A percentile compares a stretch with the other conserved stretches of the same genome.
These are phyloP conservation scores for Rhopalosiphum padi DNA, from an alignment of 1,140 invertebrate genomes.

Conservation along the genomic window DNA sequence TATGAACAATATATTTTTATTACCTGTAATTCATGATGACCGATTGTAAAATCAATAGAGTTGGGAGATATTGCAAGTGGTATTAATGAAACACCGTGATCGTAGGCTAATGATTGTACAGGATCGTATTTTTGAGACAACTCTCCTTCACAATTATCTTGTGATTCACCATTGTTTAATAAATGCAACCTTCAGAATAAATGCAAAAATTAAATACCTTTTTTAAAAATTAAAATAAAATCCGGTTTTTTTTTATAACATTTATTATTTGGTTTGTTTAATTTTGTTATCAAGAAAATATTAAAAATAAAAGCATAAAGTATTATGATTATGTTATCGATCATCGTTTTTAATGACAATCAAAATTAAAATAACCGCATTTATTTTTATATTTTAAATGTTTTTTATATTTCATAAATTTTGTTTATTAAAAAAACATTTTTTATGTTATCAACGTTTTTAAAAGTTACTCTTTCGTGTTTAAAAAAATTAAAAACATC, in stretches of 20 bases:
- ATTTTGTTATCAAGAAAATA: not conserved
- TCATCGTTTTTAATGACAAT: not conserved
- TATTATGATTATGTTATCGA: not conserved
- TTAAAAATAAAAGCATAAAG: not conserved
- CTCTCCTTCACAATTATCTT: not conserved
- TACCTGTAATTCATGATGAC: slow-evolving; percentile 81
- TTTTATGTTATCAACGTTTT: no score
- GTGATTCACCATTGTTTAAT: not conserved
- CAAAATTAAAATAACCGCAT: not conserved
- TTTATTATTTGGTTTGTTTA: not conserved
- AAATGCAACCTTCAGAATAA: not conserved
- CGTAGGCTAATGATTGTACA: slow-evolving; percentile 81
- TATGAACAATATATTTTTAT: slow-evolving; percentile 45
- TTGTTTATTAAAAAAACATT: no score
- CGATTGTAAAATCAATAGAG: slow-evolving; percentile 65
- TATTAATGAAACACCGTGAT: slow-evolving; percentile 87
- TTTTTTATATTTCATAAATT: no score
- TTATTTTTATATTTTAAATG: no score
- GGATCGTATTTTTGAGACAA: slow-evolving; percentile 64
- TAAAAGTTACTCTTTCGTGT: no score
- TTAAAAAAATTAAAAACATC: no score
- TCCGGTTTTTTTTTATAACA: not conserved
- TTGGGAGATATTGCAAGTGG: slow-evolving; percentile 63
- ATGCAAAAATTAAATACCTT: not conserved
- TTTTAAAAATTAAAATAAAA: not conserved